Evolutionary conservation across 1,140 invertebrate species (phyloP), one percentile per base, ranked within the genome.

Genomic region (Calliphora vicina): DNA sequence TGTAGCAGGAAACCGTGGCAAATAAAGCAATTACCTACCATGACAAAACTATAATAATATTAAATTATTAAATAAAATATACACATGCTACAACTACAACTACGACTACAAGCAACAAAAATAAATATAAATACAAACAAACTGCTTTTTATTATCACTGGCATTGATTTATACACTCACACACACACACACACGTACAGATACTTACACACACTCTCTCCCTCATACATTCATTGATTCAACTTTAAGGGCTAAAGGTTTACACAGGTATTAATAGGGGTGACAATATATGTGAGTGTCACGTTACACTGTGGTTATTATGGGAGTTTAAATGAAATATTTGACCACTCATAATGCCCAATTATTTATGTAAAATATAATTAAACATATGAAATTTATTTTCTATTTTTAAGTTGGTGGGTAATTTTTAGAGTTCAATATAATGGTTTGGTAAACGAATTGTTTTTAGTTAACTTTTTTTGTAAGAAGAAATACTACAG

Each of bases 1-100:
- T 78, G 74, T 78, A 43, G 15, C 74, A 78, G 74, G 74, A 78
- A 78, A 78, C 74, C 35, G 35, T 78, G 74, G 74, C 74, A 78
- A 78, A 78, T 78, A 78, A 78, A 78, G 74, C 74, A 78, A 78
- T 78, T 78, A 78, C 74, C 74, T 23, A 78, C 74, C 74, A 43
- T 78, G 74, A 78, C 74, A 78, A 78, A 78, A 78, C 35, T 78
- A 78, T 78, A 43, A 78, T 78, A 78, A 78, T 67, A 67, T 67
- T 67, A 67, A 67, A 67, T 67, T 67, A 67, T 67, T 67, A 67
- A 67, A 67, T 23, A 67, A 67, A 67, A 67, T 12, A 67, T 8
- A 67, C 5, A 67, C n/a, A 67, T 5, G 9, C n/a, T 4, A 67
- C 61, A 50, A 20, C 45, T 17, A 57, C 17, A 57, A n/a, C 50